Evolutionary conservation across 2,113 vertebrate species (phyloP).

Genomic region (Eolophus roseicapilla): DNA sequence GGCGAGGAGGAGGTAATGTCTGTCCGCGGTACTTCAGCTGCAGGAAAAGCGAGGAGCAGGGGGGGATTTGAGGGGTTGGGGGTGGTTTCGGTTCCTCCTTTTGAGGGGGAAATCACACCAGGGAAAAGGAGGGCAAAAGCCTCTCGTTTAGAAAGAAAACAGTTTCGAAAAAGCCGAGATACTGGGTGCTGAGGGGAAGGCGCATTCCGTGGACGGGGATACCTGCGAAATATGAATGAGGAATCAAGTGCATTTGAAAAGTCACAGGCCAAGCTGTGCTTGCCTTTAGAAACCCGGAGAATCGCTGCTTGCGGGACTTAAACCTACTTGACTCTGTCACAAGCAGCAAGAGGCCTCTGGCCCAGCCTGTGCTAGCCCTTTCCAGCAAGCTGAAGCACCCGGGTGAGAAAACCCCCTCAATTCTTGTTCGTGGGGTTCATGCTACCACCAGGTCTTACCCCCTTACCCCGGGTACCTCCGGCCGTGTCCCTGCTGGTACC

Average conservation of each 20-base stretch:
- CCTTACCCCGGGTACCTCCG: neutral
- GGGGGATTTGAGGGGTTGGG: no score
- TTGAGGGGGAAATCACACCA: neutral
- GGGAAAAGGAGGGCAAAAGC: neutral
- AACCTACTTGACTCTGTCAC: neutral
- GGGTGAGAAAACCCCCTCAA: neutral
- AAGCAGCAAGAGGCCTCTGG: neutral
- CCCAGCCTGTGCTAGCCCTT: neutral
- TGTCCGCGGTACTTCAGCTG: neutral
- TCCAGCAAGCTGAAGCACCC: neutral
- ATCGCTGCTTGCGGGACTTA: neutral
- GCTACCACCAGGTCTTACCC: accelerated
- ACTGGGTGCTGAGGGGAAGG: neutral
- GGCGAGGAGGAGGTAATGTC: conserved; percentile 32
- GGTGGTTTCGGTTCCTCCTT: neutral
- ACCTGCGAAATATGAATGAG: neutral
- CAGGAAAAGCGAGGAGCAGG: neutral
- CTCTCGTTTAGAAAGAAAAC: neutral
- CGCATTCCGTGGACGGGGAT: neutral
- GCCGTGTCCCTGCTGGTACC: accelerated
- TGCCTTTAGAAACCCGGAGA: neutral
- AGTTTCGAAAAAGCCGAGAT: neutral
- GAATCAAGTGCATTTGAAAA: neutral
- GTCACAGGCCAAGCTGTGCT: neutral
- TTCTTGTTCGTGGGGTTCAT: neutral